Percentiles rank a stretch among this genome's conserved stretches.
phyloP scores from a whole-genome alignment of 2,888 invertebrate species.

The Protonemura montana region DNA sequence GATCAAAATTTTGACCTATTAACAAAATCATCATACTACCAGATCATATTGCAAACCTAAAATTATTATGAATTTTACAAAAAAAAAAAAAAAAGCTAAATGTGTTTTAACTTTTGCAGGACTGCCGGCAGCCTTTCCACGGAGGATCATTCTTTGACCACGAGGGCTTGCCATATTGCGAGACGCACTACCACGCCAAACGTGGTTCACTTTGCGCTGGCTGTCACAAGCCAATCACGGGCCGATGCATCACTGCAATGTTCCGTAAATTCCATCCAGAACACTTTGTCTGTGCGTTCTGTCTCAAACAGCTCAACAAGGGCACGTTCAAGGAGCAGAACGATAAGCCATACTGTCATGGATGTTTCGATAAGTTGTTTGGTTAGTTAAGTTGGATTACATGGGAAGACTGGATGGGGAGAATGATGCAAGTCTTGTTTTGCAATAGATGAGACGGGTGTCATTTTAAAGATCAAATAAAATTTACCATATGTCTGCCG shows the following conservation, averaged over 20 bases:
- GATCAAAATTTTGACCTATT: too few species aligned
- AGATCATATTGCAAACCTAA: too few species aligned
- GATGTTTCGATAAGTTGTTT: constrained; percentile 96
- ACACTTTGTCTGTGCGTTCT: constrained; percentile 99
- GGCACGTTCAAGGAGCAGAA: constrained; percentile 99
- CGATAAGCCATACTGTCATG: constrained; percentile 98
- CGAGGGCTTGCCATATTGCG: constrained; percentile 97
- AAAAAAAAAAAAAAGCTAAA: not conserved
- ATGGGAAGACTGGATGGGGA: not conserved
- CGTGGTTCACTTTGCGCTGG: constrained; percentile 97
- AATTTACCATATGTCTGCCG: not conserved
- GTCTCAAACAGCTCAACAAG: constrained; percentile 95
- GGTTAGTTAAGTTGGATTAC: constrained; percentile 66
- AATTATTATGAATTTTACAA: too few species aligned
- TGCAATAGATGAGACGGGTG: not conserved
- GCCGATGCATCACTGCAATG: constrained; percentile 99
- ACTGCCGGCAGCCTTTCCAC: constrained; percentile 95
- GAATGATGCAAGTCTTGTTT: constrained; percentile 23
- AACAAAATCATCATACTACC: too few species aligned
- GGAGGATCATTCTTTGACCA: constrained; percentile 99
- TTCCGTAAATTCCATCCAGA: constrained; percentile 99
- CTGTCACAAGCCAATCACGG: constrained; percentile 96
- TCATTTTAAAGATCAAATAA: not conserved
- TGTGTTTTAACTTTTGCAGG: constrained; percentile 66
- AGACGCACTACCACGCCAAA: constrained; percentile 98